Evolutionary conservation across 2,888 invertebrate species (phyloP), one percentile per base, ranked within the genome.

Genomic region (Pristionchus exspectatus): DNA sequence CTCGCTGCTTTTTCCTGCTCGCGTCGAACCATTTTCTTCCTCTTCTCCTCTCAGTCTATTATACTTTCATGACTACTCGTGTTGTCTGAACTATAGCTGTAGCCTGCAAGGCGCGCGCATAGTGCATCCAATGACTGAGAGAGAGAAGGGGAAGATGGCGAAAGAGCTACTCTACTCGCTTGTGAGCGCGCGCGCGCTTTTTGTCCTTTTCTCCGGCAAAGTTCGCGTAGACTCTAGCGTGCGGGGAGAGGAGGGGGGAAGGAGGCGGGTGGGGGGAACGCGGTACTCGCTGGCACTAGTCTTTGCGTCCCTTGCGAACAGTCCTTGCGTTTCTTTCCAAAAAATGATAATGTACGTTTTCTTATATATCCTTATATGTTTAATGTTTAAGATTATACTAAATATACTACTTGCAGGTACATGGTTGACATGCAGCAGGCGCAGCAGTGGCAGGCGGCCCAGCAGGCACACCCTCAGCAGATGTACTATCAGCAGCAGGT

Each of bases 391-490:
- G 38, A 5, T 38, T 38, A 38, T 24, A 18, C 54, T 27, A 59
- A 33, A 21, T 59, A 59, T 21, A 14, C 33, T 24, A 27, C 9
- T 85, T 85, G 56, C 84, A 85, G 84, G 56, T 85, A 85, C 84
- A 59, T 85, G 84, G 84, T 85, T 21, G 84, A 85, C 56, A 85
- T 85, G 84, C 84, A 85, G 59, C 84, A 85, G 59, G 59, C 56
- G 33, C 84, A 85, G 84, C 56, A 56, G 59, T 56, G 56, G 83
- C 54, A 50, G 30, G n/a, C 21, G 33, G 56, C 56, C 24, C 59
- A 30, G 33, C 84, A 85, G 84, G 30, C 33, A 7, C 27, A 56
- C 33, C 59, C 27, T 24, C 84, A 85, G 59, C 84, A 85, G 59
- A 83, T 83, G 83, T 83, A 83, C 83, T 59, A 85, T 24, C 84